phyloP scores from a whole-genome alignment of 2,113 vertebrate species.

The Leiothrix lutea region DNA sequence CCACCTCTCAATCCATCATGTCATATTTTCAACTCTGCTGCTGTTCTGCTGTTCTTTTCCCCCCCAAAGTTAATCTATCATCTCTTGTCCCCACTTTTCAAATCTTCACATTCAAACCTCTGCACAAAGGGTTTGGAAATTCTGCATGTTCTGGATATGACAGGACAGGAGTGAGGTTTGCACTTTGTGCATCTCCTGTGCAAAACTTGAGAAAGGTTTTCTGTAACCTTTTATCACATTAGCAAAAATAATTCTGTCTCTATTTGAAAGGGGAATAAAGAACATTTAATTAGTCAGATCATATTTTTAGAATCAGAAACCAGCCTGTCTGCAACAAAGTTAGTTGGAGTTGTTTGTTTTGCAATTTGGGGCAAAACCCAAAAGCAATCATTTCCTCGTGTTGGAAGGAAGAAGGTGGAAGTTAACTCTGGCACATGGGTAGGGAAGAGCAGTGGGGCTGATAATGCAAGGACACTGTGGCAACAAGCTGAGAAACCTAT shows the following conservation, averaged over 20 bases:
- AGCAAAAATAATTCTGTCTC: background rate
- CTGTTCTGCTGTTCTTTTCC: background rate
- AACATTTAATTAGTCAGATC: background rate
- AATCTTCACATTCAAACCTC: background rate
- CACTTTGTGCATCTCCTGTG: background rate
- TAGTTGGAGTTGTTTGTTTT: background rate
- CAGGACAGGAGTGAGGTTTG: background rate
- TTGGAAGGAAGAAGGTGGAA: background rate
- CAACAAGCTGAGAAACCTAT: background rate
- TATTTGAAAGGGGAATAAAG: background rate
- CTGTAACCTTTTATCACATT: accelerated
- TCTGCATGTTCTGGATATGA: background rate
- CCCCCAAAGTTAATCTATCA: background rate
- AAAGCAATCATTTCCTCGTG: background rate
- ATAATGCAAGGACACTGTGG: background rate
- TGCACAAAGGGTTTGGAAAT: background rate
- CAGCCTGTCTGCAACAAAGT: background rate
- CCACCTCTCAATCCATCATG: background rate
- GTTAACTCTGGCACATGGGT: background rate
- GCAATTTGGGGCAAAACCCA: background rate
- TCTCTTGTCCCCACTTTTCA: accelerated
- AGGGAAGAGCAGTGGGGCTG: background rate
- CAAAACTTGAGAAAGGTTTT: background rate
- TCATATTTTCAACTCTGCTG: background rate
- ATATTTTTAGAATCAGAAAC: background rate